Percentiles rank a stretch among this genome's conserved stretches.
These are phyloP conservation scores for Aulostomus chinensis DNA, from an alignment of 2,797 vertebrate genomes.

Conservation along the genomic window DNA sequence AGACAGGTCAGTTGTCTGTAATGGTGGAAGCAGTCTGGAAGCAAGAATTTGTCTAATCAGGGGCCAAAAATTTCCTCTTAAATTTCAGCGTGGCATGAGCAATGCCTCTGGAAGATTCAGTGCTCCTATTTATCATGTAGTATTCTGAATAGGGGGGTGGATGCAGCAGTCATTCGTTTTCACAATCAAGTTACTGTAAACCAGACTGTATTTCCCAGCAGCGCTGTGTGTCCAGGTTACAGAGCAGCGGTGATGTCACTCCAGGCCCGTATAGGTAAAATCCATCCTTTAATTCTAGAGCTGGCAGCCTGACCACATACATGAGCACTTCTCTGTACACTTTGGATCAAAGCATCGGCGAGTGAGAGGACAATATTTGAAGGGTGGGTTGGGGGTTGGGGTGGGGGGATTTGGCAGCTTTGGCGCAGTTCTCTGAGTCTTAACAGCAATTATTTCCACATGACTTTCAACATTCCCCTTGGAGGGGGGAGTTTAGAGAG, in stretches of 20 bases:
- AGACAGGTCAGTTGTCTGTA: conserved; percentile 73
- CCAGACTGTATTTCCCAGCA: conserved; percentile 40
- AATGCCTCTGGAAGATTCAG: conserved; percentile 59
- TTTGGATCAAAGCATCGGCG: conserved; percentile 75
- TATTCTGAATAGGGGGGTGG: conserved; percentile 28
- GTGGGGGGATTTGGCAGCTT: conserved; percentile 70
- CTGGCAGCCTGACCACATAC: conserved; percentile 50
- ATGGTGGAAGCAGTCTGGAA: conserved; percentile 71
- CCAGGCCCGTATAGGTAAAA: conserved; percentile 30
- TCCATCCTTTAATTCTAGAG: conserved; percentile 29
- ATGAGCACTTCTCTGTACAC: conserved; percentile 59
- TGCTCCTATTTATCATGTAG: conserved; percentile 26
- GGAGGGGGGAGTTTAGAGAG: conserved; percentile 33
- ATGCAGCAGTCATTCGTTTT: conserved; percentile 30
- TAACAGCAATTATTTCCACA: conserved; percentile 71
- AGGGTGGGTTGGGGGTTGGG: background rate
- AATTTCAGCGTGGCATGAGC: conserved; percentile 43
- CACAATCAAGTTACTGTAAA: conserved; percentile 20
- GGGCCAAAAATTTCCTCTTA: conserved; percentile 2
- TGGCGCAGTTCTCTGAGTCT: conserved; percentile 74
- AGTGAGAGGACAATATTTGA: conserved; percentile 64
- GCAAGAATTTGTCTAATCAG: conserved; percentile 37
- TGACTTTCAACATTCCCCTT: conserved; percentile 65
- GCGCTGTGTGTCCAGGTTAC: conserved; percentile 30
- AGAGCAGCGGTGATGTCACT: conserved; percentile 20